phyloP scores from a whole-genome alignment of 2,113 vertebrate species.

The Platysteira castanea region DNA sequence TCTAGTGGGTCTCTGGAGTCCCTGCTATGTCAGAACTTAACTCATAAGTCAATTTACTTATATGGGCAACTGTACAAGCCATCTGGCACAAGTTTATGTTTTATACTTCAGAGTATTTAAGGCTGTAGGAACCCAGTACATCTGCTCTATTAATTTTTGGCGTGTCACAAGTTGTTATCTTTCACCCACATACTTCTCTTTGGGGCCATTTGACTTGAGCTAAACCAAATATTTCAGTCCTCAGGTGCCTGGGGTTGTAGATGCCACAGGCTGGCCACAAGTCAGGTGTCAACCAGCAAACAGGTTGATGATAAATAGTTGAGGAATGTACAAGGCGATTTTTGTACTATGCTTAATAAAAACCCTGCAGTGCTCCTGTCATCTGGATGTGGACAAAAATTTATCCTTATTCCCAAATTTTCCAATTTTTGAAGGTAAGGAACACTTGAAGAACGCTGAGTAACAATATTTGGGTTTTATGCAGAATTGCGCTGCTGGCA shows the following conservation, averaged over 20 bases:
- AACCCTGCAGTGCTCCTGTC: rapidly evolving
- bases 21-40: not conserved
- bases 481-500: not conserved
- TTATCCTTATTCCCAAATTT: not conserved
- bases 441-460: not conserved
- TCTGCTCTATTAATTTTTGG: not conserved
- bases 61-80: not conserved
- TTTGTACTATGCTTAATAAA: not conserved
- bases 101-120: not conserved
- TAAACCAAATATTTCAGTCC: not conserved
- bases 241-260: too few relatives aligned
- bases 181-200: not conserved
- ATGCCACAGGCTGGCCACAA: not conserved
- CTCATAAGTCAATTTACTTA: not conserved
- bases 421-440: not conserved
- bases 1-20: not conserved
- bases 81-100: not conserved
- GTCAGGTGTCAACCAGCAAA: not conserved
- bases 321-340: not conserved
- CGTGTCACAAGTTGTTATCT: not conserved
- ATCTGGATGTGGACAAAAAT: not conserved
- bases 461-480: not conserved
- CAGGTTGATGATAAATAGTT: not conserved
- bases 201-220: not conserved
- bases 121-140: not conserved